Conservation (phyloP, 2,113 vertebrate genomes). For the Phyllopteryx taeniolatus region DNA sequence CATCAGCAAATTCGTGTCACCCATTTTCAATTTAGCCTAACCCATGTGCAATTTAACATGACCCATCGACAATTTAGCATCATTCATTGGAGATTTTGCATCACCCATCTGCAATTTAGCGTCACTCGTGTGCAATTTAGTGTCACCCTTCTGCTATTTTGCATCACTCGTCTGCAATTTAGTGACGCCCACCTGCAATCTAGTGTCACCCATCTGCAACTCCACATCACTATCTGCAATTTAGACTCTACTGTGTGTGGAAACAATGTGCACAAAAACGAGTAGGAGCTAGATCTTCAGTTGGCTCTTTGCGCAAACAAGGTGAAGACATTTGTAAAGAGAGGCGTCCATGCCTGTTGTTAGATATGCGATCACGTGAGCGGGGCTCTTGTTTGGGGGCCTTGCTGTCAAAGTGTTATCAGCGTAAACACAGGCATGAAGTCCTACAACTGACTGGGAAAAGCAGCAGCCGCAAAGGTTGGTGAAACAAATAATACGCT, state of each 20-base stretch:
- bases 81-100: too few species aligned
- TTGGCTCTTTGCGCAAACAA: not conserved
- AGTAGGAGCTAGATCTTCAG: not conserved
- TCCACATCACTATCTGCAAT: not conserved
- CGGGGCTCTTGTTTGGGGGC: slow-evolving; percentile 10
- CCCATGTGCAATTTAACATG: too few species aligned
- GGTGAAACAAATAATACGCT: slow-evolving; percentile 1
- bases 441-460: not conserved
- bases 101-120: too few species aligned
- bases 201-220: not conserved
- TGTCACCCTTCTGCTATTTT: too few species aligned
- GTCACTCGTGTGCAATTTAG: too few species aligned
- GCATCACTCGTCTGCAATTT: too few species aligned
- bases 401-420: slow-evolving; percentile 39
- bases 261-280: not conserved
- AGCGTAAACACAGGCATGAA: slow-evolving; percentile 34
- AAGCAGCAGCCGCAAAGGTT: slow-evolving; percentile 11
- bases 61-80: too few species aligned
- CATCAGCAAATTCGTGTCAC: too few species aligned
- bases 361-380: slow-evolving; percentile 31
- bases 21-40: too few species aligned
- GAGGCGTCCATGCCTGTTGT: slow-evolving; percentile 10
- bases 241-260: not conserved
- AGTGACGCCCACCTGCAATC: too few species aligned
- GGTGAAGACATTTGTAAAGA: not conserved